Base-by-base conservation (phyloP, 2,113 vertebrate genomes). In the Macrotus californicus region DNA sequence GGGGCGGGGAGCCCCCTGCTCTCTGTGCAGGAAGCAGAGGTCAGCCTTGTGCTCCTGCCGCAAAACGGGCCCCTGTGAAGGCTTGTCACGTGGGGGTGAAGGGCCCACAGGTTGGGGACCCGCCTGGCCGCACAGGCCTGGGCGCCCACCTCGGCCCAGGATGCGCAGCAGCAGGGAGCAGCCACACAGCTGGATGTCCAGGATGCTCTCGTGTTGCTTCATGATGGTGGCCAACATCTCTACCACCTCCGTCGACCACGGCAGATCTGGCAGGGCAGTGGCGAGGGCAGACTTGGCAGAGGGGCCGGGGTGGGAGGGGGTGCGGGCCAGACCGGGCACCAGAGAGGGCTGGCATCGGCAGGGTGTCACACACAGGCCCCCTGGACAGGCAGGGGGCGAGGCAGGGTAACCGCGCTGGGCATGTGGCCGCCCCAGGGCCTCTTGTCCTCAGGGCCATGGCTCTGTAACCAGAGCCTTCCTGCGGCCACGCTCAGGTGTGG, bases 91-190 rank as follows among this genome's bases (percentile, higher is more conserved):
- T 1, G 52, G 1, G 18, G 14, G 34, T 16, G 61, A 6, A 39
- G 70, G 72, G n/a, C 5, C 0, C 0, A 0, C 7, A 36, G 21
- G 22, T 2, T 13, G n/a, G 36, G 79, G 22, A 0, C 41, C 54
- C 10, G 13, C 39, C 31, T 29, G 59, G 56, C 3, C 24, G 3
- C 1, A 10, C 59, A 29, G n/a, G n/a, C n/a, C n/a, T 8, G 14
- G 0, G 34, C 2, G 1, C 87, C 75, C 91, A 98, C 98, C 98
- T 97, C 85, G 94, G 81, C 94, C 96, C n/a, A 98, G 41, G 87
- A 98, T 43, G 34, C 93, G 91, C 43, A 98, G 97, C 89, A 99
- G 93, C 80, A 98, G 97, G 36, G 79, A 93, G 80, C 96, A 98
- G 48, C 97, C 98, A 0, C 88, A 93, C 36, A 97, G 80, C 94